phyloP scores from a whole-genome alignment of 2,113 vertebrate species.

The Sinocyclocheilus anshuiensis region DNA sequence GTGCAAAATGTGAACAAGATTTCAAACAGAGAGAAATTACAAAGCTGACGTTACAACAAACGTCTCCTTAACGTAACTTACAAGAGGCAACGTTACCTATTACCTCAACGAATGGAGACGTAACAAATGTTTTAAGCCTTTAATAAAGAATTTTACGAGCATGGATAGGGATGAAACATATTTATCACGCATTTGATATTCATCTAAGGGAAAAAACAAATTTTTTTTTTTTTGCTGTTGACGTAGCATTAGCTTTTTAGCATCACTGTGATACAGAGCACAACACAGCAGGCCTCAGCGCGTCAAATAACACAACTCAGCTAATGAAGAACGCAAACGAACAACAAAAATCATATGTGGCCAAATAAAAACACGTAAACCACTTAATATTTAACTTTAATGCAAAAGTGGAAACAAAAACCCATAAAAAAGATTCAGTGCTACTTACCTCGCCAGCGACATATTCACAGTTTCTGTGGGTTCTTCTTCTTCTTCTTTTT shows the following conservation, averaged over 20 bases:
- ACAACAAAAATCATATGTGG: neutral
- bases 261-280: neutral
- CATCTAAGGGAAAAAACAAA: neutral
- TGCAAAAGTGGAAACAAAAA: neutral
- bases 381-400: too few species aligned
- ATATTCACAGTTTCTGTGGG: constrained; percentile 77
- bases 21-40: neutral
- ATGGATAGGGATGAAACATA: neutral
- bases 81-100: neutral
- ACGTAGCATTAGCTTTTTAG: constrained; percentile 24
- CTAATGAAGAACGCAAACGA: neutral
- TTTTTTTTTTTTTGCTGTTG: neutral
- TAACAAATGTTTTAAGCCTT: neutral
- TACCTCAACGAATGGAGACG: neutral
- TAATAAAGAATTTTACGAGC: neutral
- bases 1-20: neutral
- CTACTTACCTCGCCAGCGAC: constrained; percentile 85
- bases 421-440: neutral
- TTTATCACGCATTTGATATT: neutral
- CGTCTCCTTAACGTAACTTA: neutral
- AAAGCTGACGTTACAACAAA: neutral
- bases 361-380: neutral
- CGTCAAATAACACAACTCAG: neutral
- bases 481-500: too few species aligned
- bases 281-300: constrained; percentile 19